phyloP scores from a whole-genome alignment of 2,888 invertebrate species.

The Eristalis pertinax region DNA sequence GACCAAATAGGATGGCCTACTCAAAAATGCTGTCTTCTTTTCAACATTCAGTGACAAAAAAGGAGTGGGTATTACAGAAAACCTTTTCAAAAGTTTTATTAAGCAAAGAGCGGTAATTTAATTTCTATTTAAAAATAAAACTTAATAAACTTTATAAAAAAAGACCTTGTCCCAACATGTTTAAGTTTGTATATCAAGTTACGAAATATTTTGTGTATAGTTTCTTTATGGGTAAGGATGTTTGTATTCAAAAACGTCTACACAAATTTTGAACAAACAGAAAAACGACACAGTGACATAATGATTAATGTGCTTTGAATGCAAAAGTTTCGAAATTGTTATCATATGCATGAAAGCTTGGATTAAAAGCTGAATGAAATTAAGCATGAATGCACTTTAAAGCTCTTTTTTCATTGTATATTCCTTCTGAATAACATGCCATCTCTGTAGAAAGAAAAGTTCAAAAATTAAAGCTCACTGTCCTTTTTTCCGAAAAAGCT shows the following conservation, averaged over 20 bases:
- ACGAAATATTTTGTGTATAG: no score
- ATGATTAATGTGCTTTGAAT: neutral
- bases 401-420: neutral
- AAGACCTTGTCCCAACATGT: no score
- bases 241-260: neutral
- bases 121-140: no score
- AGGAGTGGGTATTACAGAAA: no score
- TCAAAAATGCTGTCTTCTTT: no score
- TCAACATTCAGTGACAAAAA: no score
- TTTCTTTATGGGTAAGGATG: no score
- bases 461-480: neutral
- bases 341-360: neutral
- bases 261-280: neutral
- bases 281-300: neutral
- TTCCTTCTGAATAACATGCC: neutral
- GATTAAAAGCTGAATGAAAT: neutral
- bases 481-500: neutral
- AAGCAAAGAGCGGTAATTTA: no score
- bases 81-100: no score
- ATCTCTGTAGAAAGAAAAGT: neutral
- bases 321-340: neutral
- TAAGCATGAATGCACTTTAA: neutral
- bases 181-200: no score
- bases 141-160: no score
- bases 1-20: no score